phyloP scores from a whole-genome alignment of 2,888 invertebrate species.

The Erebia ligea region DNA sequence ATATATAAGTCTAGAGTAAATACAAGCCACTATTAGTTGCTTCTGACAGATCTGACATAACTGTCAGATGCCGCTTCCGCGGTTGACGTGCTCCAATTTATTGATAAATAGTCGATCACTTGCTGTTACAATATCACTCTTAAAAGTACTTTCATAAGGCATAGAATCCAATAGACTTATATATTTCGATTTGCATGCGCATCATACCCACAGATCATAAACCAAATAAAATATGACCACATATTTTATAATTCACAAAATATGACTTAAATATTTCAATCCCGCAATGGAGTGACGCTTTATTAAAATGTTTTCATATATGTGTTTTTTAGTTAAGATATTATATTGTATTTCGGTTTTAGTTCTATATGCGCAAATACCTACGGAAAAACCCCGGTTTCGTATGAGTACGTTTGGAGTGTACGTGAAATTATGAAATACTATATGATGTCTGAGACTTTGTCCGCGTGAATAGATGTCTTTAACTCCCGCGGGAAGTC shows the following conservation, averaged over 20 bases:
- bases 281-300: slow-evolving; percentile 3
- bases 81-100: slow-evolving; percentile 24
- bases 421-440: no score
- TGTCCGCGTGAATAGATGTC: no score
- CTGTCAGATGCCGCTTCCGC: slow-evolving; percentile 26
- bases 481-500: not conserved
- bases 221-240: slow-evolving; percentile 22
- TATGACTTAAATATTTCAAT: slow-evolving; percentile 19
- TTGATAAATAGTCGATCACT: slow-evolving; percentile 23
- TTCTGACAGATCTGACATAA: slow-evolving; percentile 23
- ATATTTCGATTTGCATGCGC: not conserved
- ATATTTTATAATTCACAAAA: slow-evolving; percentile 25
- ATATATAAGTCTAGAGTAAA: slow-evolving; percentile 15
- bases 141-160: not conserved
- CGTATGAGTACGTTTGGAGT: no score
- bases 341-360: slow-evolving; percentile 10
- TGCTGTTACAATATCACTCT: slow-evolving; percentile 8
- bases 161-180: not conserved
- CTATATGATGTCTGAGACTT: no score
- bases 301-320: slow-evolving; percentile 1
- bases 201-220: slow-evolving; percentile 16
- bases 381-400: no score
- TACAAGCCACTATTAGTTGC: slow-evolving; percentile 20
- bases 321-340: slow-evolving; percentile 14
- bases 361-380: not conserved